phyloP scores from a whole-genome alignment of 2,113 vertebrate species.

The Tetrao urogallus region DNA sequence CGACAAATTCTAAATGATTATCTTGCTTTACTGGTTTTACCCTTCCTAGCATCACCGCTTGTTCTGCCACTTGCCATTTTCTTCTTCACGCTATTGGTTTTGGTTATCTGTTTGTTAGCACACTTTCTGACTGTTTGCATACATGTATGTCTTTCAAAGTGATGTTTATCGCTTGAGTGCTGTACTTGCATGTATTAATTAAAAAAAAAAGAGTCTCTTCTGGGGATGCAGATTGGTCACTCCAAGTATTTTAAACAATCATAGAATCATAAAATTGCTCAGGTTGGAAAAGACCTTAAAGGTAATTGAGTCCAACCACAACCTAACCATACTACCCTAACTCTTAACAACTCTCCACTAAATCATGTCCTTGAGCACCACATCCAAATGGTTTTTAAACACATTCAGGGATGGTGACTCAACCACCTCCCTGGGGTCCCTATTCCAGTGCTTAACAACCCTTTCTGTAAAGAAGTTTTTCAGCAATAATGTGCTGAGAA shows the following conservation, averaged over 20 bases:
- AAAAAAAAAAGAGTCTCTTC: background rate
- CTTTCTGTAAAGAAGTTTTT: too few relatives aligned
- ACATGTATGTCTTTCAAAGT: background rate
- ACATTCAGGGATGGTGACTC: too few relatives aligned
- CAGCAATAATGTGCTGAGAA: rapidly evolving
- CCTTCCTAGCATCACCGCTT: background rate
- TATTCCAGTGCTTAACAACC: too few relatives aligned
- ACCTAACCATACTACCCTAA: too few relatives aligned
- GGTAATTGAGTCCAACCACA: too few relatives aligned
- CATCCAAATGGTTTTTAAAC: too few relatives aligned
- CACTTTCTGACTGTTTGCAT: background rate
- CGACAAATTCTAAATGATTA: background rate
- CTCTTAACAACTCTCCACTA: too few relatives aligned
- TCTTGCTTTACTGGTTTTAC: background rate
- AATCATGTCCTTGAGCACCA: too few relatives aligned
- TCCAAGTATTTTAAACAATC: background rate
- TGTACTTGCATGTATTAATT: background rate
- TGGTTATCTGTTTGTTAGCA: background rate
- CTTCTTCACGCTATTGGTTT: background rate
- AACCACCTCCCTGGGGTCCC: too few relatives aligned
- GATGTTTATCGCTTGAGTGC: background rate
- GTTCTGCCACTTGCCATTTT: background rate
- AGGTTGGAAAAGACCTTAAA: too few relatives aligned
- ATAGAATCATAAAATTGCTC: too few relatives aligned
- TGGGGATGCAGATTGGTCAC: background rate